Conservation (phyloP, 2,888 invertebrate species). For the Adelphocoris suturalis region DNA sequence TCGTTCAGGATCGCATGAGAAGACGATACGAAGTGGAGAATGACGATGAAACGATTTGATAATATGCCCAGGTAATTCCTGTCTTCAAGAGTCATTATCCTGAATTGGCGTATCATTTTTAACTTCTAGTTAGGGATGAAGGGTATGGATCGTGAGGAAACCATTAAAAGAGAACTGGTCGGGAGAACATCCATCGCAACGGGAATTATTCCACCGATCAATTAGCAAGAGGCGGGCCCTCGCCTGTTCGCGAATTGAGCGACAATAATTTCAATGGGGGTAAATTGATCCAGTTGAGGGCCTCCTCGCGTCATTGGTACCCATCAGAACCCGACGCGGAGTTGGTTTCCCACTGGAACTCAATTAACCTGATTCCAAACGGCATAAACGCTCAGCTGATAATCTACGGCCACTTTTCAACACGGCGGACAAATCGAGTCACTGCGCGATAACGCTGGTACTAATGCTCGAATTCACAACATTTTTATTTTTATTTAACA, state of each 20-base stretch:
- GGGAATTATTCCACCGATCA: neutral
- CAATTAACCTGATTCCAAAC: slow-evolving; percentile 28
- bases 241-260: neutral
- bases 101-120: neutral
- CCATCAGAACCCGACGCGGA: neutral
- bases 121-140: neutral
- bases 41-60: neutral
- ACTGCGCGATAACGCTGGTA: no score
- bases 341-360: slow-evolving; percentile 45
- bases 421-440: no score
- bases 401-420: no score
- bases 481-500: no score
- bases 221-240: neutral
- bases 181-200: neutral
- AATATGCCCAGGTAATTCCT: neutral
- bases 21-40: neutral
- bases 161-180: neutral
- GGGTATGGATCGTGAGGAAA: neutral
- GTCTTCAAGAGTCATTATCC: neutral
- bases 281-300: slow-evolving; percentile 2
- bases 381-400: neutral
- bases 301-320: neutral
- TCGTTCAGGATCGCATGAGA: neutral
- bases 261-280: slow-evolving; percentile 20
- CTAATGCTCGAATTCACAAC: no score